Base-by-base conservation (phyloP, 2,113 vertebrate genomes). In the Brachirus orientalis region DNA sequence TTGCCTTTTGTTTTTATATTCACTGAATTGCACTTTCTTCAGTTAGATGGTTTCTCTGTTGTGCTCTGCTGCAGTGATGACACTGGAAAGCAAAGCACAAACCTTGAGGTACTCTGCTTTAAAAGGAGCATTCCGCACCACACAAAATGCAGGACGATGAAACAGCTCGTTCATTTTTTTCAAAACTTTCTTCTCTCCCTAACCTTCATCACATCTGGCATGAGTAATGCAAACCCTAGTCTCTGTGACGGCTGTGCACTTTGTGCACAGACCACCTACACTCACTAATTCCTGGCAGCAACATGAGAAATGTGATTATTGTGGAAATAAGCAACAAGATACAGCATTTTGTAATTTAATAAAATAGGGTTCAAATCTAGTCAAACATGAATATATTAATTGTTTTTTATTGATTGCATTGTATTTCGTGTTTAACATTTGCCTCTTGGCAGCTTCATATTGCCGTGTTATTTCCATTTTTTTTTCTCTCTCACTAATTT, bases 31-130 rank as follows among this genome's bases (percentile, higher is more conserved):
- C 37, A n/a, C 51, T 67, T 38, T 45, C 33, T 33, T 20, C 45
- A n/a, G 6, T 37, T 8, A 44, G 16, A 20, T 12, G 14, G 22
- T 10, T 12, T 48, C 38, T 63, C 28, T 62, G 45, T 47, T 59
- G 14, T 36, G 44, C 57, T 62, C 43, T 28, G 28, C 13, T 19
- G 53, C 58, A 62, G 33, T 75, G 43, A 71, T 13, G n/a, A 52
- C 41, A 41, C 7, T 28, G 16, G 35, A 48, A 69, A 62, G 33
- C 56, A 48, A 69, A 62, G 33, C 56, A 22, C 41, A 54, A 57
- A 77, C 57, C 67, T 67, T 45, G 36, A 56, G 45, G 33, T 57
- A 55, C 46, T 67, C 45, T 20, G 16, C 37, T 76, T 43, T 17
- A 46, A 59, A 68, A 51, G 20, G 9, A 43, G 4, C 59, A n/a